Evolutionary conservation across 2,113 vertebrate genomes (phyloP), one percentile per base, ranked within the genome.

Genomic region (Phalacrocorax carbo): DNA sequence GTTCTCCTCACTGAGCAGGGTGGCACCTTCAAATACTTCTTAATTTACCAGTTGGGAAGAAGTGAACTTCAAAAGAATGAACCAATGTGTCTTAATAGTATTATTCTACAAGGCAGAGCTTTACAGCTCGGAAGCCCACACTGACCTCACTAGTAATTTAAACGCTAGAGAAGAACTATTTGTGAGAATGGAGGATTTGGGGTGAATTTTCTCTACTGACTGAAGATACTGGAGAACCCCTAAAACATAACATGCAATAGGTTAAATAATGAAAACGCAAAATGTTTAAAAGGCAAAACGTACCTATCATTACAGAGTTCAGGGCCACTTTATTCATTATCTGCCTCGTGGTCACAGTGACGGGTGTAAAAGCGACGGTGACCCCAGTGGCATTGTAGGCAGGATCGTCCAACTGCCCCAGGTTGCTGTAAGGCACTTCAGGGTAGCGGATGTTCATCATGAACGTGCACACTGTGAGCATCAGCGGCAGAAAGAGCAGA

Each of bases 301-400:
- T 48, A 98, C 97, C 97, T 25, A 5, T 64, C 92, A 98, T 86
- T 52, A 98, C 10, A 3, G 97, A 94, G 38, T 69, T 81, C 38
- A 71, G 89, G 68, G 97, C 96, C 77, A 97, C 90, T 82, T 89
- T 97, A 22, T 14, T 54, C 97, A 98, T 98, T 21, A 98, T 97
- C n/a, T 80, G 92, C 51, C 92, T 95, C 0, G 94, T 97, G 34
- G 78, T 83, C 42, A 44, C n/a, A 1, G 97, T 97, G 78, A 9
- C 2, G 1, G 97, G 98, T 3, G 97, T 93, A 77, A 97, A 98
- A 2, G 84, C 42, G 12, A 98, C 3, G 4, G 86, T 60, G 42
- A 61, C 88, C 10, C 95, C 76, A 2, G 85, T 88, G 90, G 94
- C 51, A 1, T 98, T 68, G 30, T 96, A 98, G 82, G 88, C 89